Conservation (phyloP, 2,888 invertebrate genomes). For the Thalpophila matura region DNA sequence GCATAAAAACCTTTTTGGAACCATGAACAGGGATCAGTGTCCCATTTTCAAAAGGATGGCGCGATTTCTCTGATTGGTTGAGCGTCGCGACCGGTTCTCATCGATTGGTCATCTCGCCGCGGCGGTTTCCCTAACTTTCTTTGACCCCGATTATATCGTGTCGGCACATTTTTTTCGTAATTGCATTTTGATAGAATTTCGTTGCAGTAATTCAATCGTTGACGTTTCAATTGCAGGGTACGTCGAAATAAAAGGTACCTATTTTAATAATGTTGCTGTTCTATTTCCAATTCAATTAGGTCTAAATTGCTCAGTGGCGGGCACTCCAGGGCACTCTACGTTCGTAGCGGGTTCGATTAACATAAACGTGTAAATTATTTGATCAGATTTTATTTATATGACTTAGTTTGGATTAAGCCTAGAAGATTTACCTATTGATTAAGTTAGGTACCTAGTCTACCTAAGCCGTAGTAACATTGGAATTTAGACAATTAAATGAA, state of each 20-base stretch:
- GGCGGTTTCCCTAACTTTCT: conserved; percentile 88
- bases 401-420: too few species aligned
- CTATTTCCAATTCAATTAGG: background rate
- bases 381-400: too few species aligned
- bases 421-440: too few species aligned
- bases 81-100: conserved; percentile 75
- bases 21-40: conserved; percentile 49
- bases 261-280: background rate
- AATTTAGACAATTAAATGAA: too few species aligned
- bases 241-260: conserved; percentile 6
- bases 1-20: conserved; percentile 42
- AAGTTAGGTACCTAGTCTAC: too few species aligned
- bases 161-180: conserved; percentile 70
- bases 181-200: conserved; percentile 66
- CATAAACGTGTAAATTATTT: too few species aligned
- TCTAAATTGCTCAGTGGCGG: background rate
- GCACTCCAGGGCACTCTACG: background rate
- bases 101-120: conserved; percentile 77
- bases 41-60: conserved; percentile 63
- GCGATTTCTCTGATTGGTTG: conserved; percentile 62
- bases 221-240: conserved; percentile 26
- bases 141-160: conserved; percentile 80
- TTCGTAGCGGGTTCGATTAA: background rate
- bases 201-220: conserved; percentile 34
- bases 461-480: too few species aligned